phyloP scores from a whole-genome alignment of 2,888 invertebrate species.

The Globia sparganii region DNA sequence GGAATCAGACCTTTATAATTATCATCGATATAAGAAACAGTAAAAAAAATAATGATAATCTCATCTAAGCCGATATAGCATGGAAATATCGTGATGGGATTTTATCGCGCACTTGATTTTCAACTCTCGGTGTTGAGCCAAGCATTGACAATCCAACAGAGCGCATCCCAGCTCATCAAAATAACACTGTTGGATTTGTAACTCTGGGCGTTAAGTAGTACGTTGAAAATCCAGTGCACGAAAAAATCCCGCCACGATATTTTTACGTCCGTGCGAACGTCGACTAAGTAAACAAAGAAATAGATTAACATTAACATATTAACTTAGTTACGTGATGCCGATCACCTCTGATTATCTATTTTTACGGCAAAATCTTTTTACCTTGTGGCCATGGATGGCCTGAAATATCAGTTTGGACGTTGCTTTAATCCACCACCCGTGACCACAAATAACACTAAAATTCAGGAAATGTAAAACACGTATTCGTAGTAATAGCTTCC shows the following conservation, averaged over 20 bases:
- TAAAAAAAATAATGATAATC: neutral
- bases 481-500: neutral
- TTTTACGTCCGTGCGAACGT: neutral
- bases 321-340: neutral
- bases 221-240: neutral
- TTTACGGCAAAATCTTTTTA: neutral
- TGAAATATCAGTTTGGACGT: slow-evolving; percentile 7
- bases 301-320: neutral
- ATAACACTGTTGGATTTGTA: neutral
- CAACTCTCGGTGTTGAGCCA: neutral
- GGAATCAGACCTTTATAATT: neutral
- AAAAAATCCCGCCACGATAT: neutral
- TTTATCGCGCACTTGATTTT: neutral
- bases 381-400: neutral
- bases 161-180: neutral
- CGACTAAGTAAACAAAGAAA: slow-evolving; percentile 8
- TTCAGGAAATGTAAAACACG: slow-evolving; percentile 19
- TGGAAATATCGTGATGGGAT: neutral
- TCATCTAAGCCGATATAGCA: neutral
- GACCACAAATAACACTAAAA: neutral
- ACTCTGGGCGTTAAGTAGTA: neutral
- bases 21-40: neutral
- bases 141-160: too few relatives aligned
- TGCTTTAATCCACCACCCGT: neutral
- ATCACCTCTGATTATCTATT: neutral